Conservation (phyloP, 2,113 vertebrate species). For the Orientallactaga bullata region DNA sequence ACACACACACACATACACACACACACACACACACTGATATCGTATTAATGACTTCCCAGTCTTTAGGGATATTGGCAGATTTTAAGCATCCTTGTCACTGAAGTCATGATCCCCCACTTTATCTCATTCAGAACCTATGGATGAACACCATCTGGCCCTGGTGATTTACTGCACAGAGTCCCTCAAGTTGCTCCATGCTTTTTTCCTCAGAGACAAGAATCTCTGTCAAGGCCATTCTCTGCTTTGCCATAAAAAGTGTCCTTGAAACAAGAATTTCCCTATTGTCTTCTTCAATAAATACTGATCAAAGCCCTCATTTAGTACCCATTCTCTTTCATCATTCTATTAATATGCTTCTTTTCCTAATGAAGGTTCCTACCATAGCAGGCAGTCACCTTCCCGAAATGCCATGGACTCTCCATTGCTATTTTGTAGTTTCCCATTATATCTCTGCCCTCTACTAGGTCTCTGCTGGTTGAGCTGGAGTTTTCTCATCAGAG, state of each 20-base stretch:
- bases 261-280: conserved; percentile 73
- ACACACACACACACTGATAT: not conserved
- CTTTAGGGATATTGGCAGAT: conserved; percentile 70
- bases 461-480: not conserved
- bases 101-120: conserved; percentile 59
- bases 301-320: conserved; percentile 73
- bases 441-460: conserved; percentile 20
- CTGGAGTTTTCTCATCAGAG: not conserved
- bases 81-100: conserved; percentile 73
- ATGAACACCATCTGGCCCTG: conserved; percentile 77
- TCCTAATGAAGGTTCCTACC: conserved; percentile 58
- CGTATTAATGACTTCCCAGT: conserved; percentile 64
- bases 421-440: not conserved
- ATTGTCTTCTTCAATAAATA: conserved; percentile 81
- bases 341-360: conserved; percentile 54
- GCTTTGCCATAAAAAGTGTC: conserved; percentile 77
- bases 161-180: conserved; percentile 75
- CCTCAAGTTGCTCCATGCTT: conserved; percentile 58
- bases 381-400: conserved; percentile 49
- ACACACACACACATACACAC: too few species aligned
- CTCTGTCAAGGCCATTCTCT: conserved; percentile 75
- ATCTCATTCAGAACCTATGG: conserved; percentile 75
- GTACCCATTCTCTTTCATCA: conserved; percentile 61
- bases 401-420: not conserved
- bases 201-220: conserved; percentile 74